phyloP scores from a whole-genome alignment of 2,113 vertebrate species.

The Eidolon helvum region DNA sequence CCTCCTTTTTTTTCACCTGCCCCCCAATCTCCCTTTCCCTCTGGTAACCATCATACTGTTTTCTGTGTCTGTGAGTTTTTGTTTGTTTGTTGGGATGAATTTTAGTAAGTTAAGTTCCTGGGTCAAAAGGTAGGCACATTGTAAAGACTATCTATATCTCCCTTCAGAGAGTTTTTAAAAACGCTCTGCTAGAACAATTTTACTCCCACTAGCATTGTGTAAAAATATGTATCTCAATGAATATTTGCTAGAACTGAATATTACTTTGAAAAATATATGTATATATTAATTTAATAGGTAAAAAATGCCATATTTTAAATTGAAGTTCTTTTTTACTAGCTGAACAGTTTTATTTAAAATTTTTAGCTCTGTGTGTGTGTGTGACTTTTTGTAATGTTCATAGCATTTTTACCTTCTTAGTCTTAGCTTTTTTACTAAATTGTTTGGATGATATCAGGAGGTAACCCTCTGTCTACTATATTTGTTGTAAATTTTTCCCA shows the following conservation, averaged over 20 bases:
- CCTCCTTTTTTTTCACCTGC: too few species aligned
- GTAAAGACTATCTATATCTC: conserved; percentile 51
- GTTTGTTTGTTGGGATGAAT: conserved; percentile 57
- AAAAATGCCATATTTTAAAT: conserved; percentile 39
- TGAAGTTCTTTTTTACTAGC: conserved; percentile 16
- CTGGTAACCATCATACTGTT: too few species aligned
- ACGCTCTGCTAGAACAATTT: conserved; percentile 31
- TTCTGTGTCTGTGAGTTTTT: too few species aligned
- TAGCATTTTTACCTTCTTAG: not conserved
- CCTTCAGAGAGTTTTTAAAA: conserved; percentile 35
- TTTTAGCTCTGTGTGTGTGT: not conserved
- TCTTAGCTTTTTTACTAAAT: conserved; percentile 5
- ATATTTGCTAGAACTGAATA: conserved; percentile 37
- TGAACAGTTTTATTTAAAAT: not conserved
- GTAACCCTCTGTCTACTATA: not conserved
- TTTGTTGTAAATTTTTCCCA: not conserved
- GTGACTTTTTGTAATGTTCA: not conserved
- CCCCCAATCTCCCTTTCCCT: too few species aligned
- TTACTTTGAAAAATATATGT: conserved; percentile 31
- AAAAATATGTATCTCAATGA: conserved; percentile 50
- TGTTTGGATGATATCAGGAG: not conserved
- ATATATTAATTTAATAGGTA: conserved; percentile 53
- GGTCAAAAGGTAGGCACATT: conserved; percentile 48
- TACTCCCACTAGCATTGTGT: not conserved
- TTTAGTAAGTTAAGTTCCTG: conserved; percentile 60